phyloP scores from a whole-genome alignment of 2,888 invertebrate genomes.

The Lasiommata megera region DNA sequence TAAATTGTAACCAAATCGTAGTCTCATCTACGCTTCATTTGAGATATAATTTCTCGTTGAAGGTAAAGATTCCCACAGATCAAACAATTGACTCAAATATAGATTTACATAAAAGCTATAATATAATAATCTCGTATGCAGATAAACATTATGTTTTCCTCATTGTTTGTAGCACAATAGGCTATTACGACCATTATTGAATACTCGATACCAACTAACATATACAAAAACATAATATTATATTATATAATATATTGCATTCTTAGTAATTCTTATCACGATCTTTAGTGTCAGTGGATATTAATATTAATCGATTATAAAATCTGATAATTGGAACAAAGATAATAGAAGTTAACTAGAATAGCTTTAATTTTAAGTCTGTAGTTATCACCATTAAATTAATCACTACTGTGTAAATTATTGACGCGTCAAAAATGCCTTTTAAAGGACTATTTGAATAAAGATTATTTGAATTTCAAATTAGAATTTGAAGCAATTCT shows the following conservation, averaged over 20 bases:
- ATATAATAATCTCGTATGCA: constrained; percentile 13
- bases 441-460: no score
- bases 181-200: constrained; percentile 46
- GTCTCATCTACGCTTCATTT: no score
- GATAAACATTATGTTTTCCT: constrained; percentile 44
- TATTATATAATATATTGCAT: no score
- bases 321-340: no score
- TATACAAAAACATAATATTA: constrained; percentile 39
- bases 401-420: no score
- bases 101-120: background rate
- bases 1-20: constrained; percentile 5
- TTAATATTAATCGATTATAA: background rate
- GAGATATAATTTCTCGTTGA: background rate
- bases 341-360: no score
- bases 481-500: no score
- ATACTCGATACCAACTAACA: constrained; percentile 38
- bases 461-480: no score
- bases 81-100: constrained; percentile 1
- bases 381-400: no score
- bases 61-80: background rate
- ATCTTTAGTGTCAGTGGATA: background rate
- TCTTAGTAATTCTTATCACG: constrained; percentile 43
- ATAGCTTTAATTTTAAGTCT: no score
- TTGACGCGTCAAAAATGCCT: no score
- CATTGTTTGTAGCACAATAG: constrained; percentile 52